These are phyloP conservation scores for Phrynocephalus forsythii DNA, from an alignment of 2,797 vertebrate genomes.

Conservation along the genomic window DNA sequence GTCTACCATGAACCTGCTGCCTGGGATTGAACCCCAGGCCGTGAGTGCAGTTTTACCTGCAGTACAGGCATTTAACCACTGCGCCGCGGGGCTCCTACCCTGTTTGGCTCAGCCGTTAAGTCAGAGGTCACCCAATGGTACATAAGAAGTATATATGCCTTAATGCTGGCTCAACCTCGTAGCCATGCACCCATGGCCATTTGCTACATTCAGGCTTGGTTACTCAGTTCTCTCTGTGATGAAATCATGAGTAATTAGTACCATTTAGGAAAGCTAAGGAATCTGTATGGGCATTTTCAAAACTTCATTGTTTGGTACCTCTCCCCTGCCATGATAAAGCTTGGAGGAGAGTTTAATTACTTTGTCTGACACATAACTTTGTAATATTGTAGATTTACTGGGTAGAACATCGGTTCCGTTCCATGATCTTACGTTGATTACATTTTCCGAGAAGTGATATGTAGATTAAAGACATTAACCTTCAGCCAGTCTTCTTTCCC, in stretches of 20 bases:
- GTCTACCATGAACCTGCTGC: too few relatives aligned
- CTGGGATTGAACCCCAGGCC: too few relatives aligned
- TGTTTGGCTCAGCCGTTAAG: too few relatives aligned
- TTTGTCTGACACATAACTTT: slow-evolving; percentile 16
- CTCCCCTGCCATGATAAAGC: not conserved
- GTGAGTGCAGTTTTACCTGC: too few relatives aligned
- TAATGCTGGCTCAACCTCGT: not conserved
- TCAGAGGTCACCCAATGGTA: too few relatives aligned
- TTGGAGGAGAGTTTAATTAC: slow-evolving; percentile 3
- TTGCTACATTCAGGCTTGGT: not conserved
- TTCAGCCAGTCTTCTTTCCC: slow-evolving; percentile 43
- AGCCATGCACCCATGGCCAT: not conserved
- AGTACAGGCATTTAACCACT: too few relatives aligned
- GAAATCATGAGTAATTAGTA: not conserved
- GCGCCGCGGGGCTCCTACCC: too few relatives aligned
- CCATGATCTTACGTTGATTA: not conserved
- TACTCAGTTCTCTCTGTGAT: too few relatives aligned
- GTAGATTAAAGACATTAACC: slow-evolving; percentile 23
- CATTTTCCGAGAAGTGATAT: slow-evolving; percentile 1
- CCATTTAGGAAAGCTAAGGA: not conserved
- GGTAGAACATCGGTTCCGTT: slow-evolving; percentile 12
- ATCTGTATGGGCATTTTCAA: not conserved
- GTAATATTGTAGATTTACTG: slow-evolving; percentile 31
- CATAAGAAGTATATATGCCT: too few relatives aligned
- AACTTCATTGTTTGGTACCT: not conserved